phyloP scores from a whole-genome alignment of 2,888 invertebrate genomes.

The Phrixothrix hirtus region DNA sequence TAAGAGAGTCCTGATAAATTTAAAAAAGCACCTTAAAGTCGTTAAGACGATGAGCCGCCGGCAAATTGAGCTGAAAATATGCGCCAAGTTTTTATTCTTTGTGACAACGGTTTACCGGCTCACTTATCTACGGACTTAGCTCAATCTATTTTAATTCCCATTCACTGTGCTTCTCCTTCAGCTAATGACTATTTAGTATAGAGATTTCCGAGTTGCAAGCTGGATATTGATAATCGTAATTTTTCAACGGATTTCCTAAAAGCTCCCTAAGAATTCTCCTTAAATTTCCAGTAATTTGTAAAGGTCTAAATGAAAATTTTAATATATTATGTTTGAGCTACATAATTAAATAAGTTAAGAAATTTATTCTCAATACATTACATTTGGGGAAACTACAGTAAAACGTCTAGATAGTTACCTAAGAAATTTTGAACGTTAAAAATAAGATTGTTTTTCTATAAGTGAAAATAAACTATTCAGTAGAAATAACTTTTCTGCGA shows the following conservation, averaged over 20 bases:
- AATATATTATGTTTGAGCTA: not conserved
- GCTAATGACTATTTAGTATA: constrained; percentile 32
- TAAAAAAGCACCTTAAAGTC: constrained; percentile 54
- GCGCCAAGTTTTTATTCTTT: constrained; percentile 45
- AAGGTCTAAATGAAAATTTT: not conserved
- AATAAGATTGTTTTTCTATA: not conserved
- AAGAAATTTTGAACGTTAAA: too few relatives aligned
- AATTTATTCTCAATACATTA: not conserved
- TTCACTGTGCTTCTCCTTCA: constrained; percentile 29
- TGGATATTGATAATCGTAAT: constrained; percentile 27
- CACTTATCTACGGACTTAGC: constrained; percentile 41
- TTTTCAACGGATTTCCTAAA: constrained; percentile 24
- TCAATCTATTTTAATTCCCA: constrained; percentile 40
- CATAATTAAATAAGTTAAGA: not conserved
- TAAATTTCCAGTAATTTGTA: constrained; percentile 4
- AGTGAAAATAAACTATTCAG: not conserved
- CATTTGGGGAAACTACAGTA: too few relatives aligned
- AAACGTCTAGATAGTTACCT: too few relatives aligned
- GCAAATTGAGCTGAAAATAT: constrained; percentile 56
- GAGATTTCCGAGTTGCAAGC: constrained; percentile 24
- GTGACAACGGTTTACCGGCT: constrained; percentile 46
- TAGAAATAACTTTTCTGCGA: not conserved
- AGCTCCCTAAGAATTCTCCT: constrained; percentile 12
- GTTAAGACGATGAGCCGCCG: constrained; percentile 52
- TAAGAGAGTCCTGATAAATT: constrained; percentile 52